Base-by-base conservation (phyloP, 2,888 invertebrate genomes). In the Petrolisthes manimaculis region DNA sequence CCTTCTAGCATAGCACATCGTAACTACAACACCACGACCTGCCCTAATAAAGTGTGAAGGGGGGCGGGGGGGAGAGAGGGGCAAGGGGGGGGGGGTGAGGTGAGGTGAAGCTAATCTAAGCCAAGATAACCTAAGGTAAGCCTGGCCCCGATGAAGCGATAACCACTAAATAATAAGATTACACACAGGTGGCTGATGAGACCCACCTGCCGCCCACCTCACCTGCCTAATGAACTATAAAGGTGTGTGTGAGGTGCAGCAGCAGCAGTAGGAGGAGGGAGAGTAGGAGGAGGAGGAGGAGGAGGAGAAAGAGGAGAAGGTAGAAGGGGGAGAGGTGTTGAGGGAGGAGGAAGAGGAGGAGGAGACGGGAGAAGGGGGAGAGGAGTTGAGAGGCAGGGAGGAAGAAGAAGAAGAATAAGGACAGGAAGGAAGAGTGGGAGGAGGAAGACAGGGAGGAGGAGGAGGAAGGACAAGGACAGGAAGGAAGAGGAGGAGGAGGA, bases 291-390 rank as follows among this genome's bases (percentile, higher is more conserved):
- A 21, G 55, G 55, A 24, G 80, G 56, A 55, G 21, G 80, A 21
- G 56, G 21, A 18, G 51, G 53, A 18, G 51, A 37, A 18, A 53
- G 78, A 51, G 67, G 24, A 54, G 56, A 55, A 55, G 55, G 53
- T n/a, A 79, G 81, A 81, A 54, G 56, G 81, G 56, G 67, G 61
- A 51, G n/a, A 55, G 54, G 55, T 21, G 79, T 21, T 21, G 54
- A 55, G 53, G 55, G 53, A 55, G 53, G 79, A 79, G 81, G 56
- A 21, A 67, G 81, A 51, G 51, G 54, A 24, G 56, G 67, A 67
- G 51, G 54, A 55, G 51, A 54, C 21, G 51, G 56, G 24, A 81
- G 67, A 67, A 54, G 24, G 24, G 56, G 81, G 54, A 21, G 53
- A 55, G 53, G 56, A 55, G 51, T 9, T 5, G 51, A 6, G 51